Evolutionary conservation across 2,113 vertebrate species (phyloP).

Genomic region (Ivindomyrus marchei): DNA sequence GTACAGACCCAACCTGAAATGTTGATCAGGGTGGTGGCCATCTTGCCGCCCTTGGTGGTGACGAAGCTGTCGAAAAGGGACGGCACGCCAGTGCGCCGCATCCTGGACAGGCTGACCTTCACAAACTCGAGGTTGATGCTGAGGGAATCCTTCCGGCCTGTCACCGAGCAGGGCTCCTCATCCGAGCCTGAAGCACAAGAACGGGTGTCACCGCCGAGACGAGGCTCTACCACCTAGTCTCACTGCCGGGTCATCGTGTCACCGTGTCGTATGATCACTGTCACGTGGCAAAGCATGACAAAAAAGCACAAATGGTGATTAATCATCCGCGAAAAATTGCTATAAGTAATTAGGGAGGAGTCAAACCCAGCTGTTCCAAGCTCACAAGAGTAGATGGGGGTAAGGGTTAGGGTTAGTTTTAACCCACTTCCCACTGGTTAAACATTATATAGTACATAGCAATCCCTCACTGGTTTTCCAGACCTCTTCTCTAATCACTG

Average conservation of each 20-base stretch:
- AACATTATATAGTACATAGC: background rate
- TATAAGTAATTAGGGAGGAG: background rate
- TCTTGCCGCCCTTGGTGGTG: conserved; percentile 78
- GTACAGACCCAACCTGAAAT: conserved; percentile 77
- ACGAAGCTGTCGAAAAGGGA: conserved; percentile 83
- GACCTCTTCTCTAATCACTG: background rate
- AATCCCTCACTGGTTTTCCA: background rate
- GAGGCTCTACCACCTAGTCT: background rate
- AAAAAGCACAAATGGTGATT: background rate
- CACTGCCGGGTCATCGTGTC: background rate
- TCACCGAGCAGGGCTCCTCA: conserved; percentile 89
- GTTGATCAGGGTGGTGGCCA: conserved; percentile 95
- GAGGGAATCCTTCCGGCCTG: conserved; percentile 93
- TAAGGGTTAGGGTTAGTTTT: background rate
- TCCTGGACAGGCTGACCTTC: conserved; percentile 93
- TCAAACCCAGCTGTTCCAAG: background rate
- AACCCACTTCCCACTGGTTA: background rate
- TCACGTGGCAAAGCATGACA: background rate
- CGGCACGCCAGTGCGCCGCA: conserved; percentile 81
- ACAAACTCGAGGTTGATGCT: conserved; percentile 98
- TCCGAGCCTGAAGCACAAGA: conserved; percentile 50
- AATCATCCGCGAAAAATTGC: background rate
- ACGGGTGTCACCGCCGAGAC: background rate
- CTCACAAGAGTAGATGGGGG: background rate
- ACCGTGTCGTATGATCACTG: background rate